Evolutionary conservation across 2,113 vertebrate species (phyloP), one percentile per base, ranked within the genome.

Genomic region (Prunella himalayana): DNA sequence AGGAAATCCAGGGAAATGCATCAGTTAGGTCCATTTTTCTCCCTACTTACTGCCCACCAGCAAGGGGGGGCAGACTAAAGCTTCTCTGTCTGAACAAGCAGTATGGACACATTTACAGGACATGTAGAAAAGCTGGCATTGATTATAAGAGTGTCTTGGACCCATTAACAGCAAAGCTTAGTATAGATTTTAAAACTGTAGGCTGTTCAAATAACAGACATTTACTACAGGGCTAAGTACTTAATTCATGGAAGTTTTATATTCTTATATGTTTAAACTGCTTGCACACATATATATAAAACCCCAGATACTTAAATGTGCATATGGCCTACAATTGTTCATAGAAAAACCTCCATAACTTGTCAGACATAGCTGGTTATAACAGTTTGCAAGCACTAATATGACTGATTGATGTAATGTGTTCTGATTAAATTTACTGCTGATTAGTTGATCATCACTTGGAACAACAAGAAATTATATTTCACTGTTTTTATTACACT

Each of bases 381-480:
- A 93, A 86, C 68, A 90, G 54, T 97, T 96, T 93, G 90, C 71
- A 94, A 97, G 88, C 86, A 78, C 70, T 96, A 95, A 96, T 92
- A 92, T 61, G 51, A 96, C 97, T 97, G 94, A 97, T 88, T 95
- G 92, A 89, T 96, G 92, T 96, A 90, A 89, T 97, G 90, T 81
- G 76, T 97, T 97, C 94, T 97, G 96, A 97, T 96, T 97, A 97
- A 97, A 97, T 98, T 97, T 97, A 70, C 82, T 97, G 82, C 92
- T 98, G 96, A 98, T 97, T 97, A 97, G 95, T 96, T 95, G 94
- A 97, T 98, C 94, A 72, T 84, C 79, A 90, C 86, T 97, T 97
- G 93, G 86, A 97, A 98, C 94, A 97, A 96, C 94, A 97, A 96
- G 95, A 97, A 98, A 98, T 97, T 96, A 96, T 78, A 87, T 95